Base-by-base conservation (phyloP, 2,113 vertebrate genomes). In the Ptychochromis oligacanthus region DNA sequence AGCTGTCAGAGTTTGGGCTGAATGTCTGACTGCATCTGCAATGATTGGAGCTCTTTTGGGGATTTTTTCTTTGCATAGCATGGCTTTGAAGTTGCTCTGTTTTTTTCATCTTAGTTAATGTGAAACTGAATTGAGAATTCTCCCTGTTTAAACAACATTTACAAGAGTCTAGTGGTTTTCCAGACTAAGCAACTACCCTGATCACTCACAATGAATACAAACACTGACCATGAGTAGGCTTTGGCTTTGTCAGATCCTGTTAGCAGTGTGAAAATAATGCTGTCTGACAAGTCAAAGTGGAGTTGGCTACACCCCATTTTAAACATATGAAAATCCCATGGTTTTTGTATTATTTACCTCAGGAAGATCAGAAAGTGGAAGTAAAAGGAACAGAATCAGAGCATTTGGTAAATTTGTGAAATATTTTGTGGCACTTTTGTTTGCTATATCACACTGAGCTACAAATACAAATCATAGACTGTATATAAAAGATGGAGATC, bases 121-220 rank as follows among this genome's bases (percentile, higher is more conserved):
- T 49, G 43, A 70, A 70, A 49, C 24, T 70, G 49, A 31, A 52
- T 31, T 52, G 17, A 70, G 65, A 70, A 31, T 70, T 70, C 43
- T 31, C 10, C 43, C 65, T 70, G 17, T 52, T 52, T 17, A 87
- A 85, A 77, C 72, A 84, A 31, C 46, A 72, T n/a, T 52, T 83
- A 82, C 22, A 75, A 82, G n/a, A 60, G 34, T 70, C 14, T 8
- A 31, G 67, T 70, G 31, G 59, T 56, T 89, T 88, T 91, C 59
- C 74, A 87, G 65, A 74, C 83, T 82, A 75, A 88, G 81, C 75
- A 80, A 75, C 64, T 31, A 14, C 54, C 62, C 46, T 18, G 82
- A 83, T 83, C 60, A 79, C 60, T 81, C 74, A 55, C 72, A 85
- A 60, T 34, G 76, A 91, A 87, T 4, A 79, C 85, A 87, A 91